Evolutionary conservation across 2,888 invertebrate genomes (phyloP), one percentile per base, ranked within the genome.

Genomic region (Microplitis deprimator): DNA sequence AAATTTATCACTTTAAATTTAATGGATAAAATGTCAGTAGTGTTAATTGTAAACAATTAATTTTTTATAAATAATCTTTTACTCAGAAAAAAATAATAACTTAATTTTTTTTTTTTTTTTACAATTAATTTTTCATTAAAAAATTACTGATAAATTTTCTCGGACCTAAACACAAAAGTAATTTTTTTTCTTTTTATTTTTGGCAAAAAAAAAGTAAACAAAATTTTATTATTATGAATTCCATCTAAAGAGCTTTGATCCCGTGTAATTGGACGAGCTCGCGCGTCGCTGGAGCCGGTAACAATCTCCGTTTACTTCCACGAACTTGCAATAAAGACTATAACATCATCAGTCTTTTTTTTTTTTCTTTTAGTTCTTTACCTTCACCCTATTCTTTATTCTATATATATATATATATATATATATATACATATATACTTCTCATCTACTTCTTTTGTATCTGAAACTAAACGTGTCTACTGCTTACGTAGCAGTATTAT

Each of bases 301-400:
- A 69, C 75, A 75, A 77, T 79, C 79, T 76, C 70, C 70, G 59
- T 73, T 74, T 65, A 69, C 78, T 76, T 76, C 76, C 29, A 13
- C 61, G 71, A 76, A 77, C 62, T 17, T 68, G 68, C 29, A 78
- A 78, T 38, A 50, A 65, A 72, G 70, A 72, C 62, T 70, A 76
- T 65, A 64, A 50, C 50, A 50, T 50, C 50, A 50, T 50, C 13
- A 69, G 61, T 70, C 10, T 71, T 59, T 65, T 16, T 76, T 17
- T 17, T 41, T 59, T 64, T 17, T 41, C 38, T 41, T 64, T n/a
- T 10, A 40, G 17, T 38, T 60, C 13, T 61, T 50, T n/a, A 39
- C 64, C 8, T 10, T 64, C 68, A 20, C 60, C 68, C 13, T 41
- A 39, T 64, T 13, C 64, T 64, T 65, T 70, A 62, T 69, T 71